Conservation (phyloP, 2,113 vertebrate genomes). For the Hemiscyllium ocellatum region DNA sequence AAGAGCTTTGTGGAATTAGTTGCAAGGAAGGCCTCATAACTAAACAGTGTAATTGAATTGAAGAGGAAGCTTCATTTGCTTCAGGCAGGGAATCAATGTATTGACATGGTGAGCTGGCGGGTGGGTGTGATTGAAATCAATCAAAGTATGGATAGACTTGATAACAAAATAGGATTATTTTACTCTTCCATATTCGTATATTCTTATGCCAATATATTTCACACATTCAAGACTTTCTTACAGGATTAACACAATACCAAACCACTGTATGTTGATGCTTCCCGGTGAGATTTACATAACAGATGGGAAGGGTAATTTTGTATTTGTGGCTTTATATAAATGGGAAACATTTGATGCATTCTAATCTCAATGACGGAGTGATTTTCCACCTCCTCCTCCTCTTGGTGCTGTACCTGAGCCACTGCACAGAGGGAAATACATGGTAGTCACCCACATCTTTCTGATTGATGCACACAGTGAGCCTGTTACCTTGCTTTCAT, state of each 20-base stretch:
- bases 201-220: constrained; percentile 21
- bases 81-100: not conserved
- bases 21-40: not conserved
- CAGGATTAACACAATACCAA: constrained; percentile 21
- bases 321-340: not conserved
- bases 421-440: not conserved
- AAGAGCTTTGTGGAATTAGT: not conserved
- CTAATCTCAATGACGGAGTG: not conserved
- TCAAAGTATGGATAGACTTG: not conserved
- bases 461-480: not conserved
- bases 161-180: constrained; percentile 3
- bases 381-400: not conserved
- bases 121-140: constrained; percentile 21
- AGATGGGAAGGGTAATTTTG: not conserved
- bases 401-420: not conserved
- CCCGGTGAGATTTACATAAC: not conserved
- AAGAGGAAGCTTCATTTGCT: not conserved
- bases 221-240: not conserved
- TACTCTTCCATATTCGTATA: constrained; percentile 8
- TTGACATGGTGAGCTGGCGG: not conserved
- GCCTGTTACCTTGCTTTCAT: not conserved
- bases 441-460: not conserved
- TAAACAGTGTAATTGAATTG: not conserved
- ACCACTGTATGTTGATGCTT: not conserved
- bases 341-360: not conserved